A percentile compares a stretch with the other conserved stretches of the same genome.
Evolutionary conservation across 1,140 invertebrate genomes (phyloP).

Genomic region (Zeugodacus cucurbitae): DNA sequence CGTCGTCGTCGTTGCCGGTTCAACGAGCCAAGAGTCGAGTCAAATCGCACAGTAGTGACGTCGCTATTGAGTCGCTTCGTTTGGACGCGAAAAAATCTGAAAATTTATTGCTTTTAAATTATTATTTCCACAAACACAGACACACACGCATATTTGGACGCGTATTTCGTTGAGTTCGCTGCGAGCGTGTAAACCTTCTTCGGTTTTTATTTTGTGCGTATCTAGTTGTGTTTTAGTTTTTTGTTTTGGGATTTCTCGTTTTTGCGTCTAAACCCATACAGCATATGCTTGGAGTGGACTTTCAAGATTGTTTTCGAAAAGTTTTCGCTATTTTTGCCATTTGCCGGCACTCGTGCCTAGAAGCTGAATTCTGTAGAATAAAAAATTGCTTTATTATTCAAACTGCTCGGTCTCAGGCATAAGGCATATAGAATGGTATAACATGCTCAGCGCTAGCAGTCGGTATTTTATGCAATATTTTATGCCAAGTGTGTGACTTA

Average conservation of each 20-base stretch:
- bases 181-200: no score
- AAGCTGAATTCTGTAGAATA: background rate
- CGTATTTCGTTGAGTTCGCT: background rate
- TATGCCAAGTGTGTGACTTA: conserved; percentile 7
- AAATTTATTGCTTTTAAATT: background rate
- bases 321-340: background rate
- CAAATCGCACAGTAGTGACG: background rate
- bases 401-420: background rate
- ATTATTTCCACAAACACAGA: background rate
- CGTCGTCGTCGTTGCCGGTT: background rate
- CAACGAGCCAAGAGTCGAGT: background rate
- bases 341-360: background rate
- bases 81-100: background rate
- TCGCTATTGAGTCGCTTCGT: background rate
- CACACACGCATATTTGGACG: background rate
- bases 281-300: background rate
- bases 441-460: background rate
- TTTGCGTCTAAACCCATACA: background rate
- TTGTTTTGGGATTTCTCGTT: background rate
- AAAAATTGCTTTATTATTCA: conserved; percentile 12
- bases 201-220: background rate
- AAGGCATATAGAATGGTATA: background rate
- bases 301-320: conserved; percentile 3
- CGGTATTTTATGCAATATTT: background rate
- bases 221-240: background rate